Percentiles rank a stretch among this genome's conserved stretches.
Evolutionary conservation across 2,113 vertebrate genomes (phyloP).

Genomic region (Pampusana beccarii): DNA sequence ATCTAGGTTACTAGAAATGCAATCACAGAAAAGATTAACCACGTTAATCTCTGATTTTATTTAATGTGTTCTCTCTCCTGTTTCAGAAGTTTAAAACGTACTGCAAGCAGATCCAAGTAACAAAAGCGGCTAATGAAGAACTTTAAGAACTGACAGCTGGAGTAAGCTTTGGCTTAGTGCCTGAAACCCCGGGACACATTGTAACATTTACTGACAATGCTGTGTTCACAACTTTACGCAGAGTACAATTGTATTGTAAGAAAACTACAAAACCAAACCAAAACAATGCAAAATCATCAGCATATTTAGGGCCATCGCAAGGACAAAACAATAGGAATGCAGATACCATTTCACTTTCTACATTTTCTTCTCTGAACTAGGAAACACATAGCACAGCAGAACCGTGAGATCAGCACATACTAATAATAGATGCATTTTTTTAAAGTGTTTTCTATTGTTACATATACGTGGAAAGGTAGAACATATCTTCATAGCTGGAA

Average conservation of each 20-base stretch:
- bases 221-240: neutral
- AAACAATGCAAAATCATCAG: neutral
- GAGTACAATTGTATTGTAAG: neutral
- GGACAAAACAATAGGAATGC: neutral
- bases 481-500: neutral
- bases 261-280: neutral
- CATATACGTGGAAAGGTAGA: neutral
- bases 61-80: neutral
- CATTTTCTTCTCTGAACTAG: neutral
- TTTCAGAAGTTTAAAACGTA: neutral
- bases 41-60: slow-evolving; percentile 49
- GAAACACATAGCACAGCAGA: neutral
- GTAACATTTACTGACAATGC: neutral
- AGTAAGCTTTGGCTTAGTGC: neutral
- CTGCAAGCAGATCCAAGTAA: neutral
- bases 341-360: neutral
- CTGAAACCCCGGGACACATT: neutral
- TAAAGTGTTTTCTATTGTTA: neutral
- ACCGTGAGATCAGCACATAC: neutral
- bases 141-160: neutral
- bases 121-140: neutral
- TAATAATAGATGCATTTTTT: neutral
- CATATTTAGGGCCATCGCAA: neutral
- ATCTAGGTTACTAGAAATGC: slow-evolving; percentile 57
- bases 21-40: slow-evolving; percentile 74